A percentile compares a stretch with the other conserved stretches of the same genome.
phyloP scores from a whole-genome alignment of 2,797 vertebrate species.

The Argentina silus region DNA sequence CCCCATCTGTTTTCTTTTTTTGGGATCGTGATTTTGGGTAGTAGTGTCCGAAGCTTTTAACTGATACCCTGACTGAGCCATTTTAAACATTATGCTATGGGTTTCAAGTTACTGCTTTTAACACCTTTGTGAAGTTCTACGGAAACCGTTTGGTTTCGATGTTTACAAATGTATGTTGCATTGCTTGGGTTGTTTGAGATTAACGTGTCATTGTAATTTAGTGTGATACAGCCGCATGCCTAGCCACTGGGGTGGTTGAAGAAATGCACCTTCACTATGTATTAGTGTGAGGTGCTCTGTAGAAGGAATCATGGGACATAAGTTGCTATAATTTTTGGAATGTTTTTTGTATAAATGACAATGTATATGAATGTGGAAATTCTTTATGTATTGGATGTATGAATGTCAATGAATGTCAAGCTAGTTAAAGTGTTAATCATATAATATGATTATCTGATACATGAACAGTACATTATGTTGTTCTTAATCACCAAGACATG shows the following conservation, averaged over 20 bases:
- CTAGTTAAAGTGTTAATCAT: constrained; percentile 4
- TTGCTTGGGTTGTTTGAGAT: neutral
- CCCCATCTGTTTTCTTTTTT: neutral
- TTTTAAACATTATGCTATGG: neutral
- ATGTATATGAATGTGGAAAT: constrained; percentile 11
- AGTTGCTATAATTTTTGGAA: neutral
- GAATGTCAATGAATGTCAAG: neutral
- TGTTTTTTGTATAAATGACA: constrained; percentile 8
- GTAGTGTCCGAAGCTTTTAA: constrained; percentile 21
- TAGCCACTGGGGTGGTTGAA: neutral
- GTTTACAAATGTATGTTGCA: neutral
- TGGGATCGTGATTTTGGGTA: neutral
- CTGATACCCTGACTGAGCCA: constrained; percentile 2
- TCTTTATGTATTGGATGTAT: neutral
- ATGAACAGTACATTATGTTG: neutral
- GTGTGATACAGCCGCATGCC: neutral
- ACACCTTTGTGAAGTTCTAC: neutral
- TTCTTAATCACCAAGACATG: neutral
- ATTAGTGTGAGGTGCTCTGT: neutral
- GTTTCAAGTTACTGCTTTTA: neutral
- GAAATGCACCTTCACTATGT: neutral
- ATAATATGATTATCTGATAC: neutral
- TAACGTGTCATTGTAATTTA: neutral
- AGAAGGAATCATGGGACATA: neutral
- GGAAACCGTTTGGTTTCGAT: neutral